Evolutionary conservation across 1,140 invertebrate species (phyloP).

Genomic region (Tigriopus japonicus): DNA sequence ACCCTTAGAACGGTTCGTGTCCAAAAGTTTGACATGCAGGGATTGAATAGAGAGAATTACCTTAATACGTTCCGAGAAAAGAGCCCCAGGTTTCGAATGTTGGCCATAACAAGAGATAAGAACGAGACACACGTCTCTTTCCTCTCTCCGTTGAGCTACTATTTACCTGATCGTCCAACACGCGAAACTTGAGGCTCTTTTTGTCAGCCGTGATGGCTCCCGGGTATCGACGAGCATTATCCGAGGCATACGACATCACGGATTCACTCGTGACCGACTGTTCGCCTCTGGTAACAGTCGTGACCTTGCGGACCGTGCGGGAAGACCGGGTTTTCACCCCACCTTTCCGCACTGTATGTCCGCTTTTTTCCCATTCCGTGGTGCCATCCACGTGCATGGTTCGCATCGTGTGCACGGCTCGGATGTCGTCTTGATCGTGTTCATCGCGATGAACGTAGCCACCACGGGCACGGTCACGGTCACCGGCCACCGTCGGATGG

Average conservation of each 20-base stretch:
- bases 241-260: constrained; percentile 26
- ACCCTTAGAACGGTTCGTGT: too few relatives aligned
- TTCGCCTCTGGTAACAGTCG: constrained; percentile 65
- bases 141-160: too few relatives aligned
- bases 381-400: constrained; percentile 29
- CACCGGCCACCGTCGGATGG: constrained; percentile 15
- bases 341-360: constrained; percentile 3
- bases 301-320: constrained; percentile 68
- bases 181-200: constrained; percentile 14
- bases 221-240: constrained; percentile 16
- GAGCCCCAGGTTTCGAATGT: too few relatives aligned
- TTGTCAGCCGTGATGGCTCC: constrained; percentile 1
- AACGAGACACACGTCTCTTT: too few relatives aligned
- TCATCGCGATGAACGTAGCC: not conserved
- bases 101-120: too few relatives aligned
- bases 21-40: too few relatives aligned
- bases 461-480: not conserved
- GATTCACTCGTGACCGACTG: constrained; percentile 52
- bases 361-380: constrained; percentile 10
- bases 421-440: constrained; percentile 16
- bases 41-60: too few relatives aligned
- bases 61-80: too few relatives aligned
- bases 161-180: not conserved
- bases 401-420: constrained; percentile 44
- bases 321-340: constrained; percentile 53